phyloP scores from a whole-genome alignment of 2,888 invertebrate genomes.

The Tipula helvola region DNA sequence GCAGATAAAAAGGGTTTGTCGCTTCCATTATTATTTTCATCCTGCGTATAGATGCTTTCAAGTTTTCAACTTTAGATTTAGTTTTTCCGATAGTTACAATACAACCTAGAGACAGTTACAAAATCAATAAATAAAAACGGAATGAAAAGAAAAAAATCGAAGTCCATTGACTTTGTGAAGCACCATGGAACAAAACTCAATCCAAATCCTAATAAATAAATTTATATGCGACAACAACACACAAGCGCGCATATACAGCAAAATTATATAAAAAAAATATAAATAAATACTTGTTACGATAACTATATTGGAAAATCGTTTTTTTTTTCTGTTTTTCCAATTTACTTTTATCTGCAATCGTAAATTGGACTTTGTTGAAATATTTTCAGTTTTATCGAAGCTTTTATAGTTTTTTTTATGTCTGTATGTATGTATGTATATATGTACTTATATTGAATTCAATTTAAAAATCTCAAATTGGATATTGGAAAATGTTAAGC shows the following conservation, averaged over 20 bases:
- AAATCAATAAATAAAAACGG: too few relatives aligned
- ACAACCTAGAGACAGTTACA: too few relatives aligned
- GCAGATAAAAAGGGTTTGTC: too few relatives aligned
- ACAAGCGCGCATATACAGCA: background rate
- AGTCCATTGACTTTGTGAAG: background rate
- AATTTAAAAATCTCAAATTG: background rate
- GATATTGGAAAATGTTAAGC: background rate
- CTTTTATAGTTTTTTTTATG: background rate
- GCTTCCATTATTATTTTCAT: too few relatives aligned
- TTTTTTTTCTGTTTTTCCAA: background rate
- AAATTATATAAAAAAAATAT: background rate
- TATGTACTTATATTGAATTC: background rate
- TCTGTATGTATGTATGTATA: background rate
- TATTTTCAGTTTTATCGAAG: background rate
- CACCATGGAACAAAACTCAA: background rate
- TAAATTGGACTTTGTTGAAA: slow-evolving; percentile 4
- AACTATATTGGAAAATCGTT: background rate
- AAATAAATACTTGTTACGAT: slow-evolving; percentile 4
- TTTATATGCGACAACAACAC: background rate
- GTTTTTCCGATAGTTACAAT: too few relatives aligned
- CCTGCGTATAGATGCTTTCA: too few relatives aligned
- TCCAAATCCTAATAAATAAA: background rate
- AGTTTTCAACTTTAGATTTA: too few relatives aligned
- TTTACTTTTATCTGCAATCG: background rate
- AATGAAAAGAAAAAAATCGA: background rate